Base-by-base conservation (phyloP, 2,797 vertebrate species). In the Numenius phaeopus region DNA sequence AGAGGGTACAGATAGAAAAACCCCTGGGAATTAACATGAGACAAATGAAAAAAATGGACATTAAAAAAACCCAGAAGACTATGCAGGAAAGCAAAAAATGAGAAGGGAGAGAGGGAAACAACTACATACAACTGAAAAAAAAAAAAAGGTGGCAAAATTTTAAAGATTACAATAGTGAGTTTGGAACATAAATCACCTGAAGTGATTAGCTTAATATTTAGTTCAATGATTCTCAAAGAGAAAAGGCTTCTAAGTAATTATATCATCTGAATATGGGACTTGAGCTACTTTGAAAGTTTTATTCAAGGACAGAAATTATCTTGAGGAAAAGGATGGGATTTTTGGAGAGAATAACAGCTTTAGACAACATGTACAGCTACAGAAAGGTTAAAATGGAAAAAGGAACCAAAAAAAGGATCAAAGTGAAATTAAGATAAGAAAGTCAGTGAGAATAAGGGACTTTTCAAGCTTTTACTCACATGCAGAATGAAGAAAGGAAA, bases 381-480 rank as follows among this genome's bases (percentile, higher is more conserved):
- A 90, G 50, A 85, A 93, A 95, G 59, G 86, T 92, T 95, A 94
- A 96, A 93, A 79, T 44, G 6, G 47, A 91, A 92, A 87, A 84
- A 59, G 1, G 29, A 87, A 32, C 64, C 65, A 40, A 57, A 85
- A 92, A 78, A 67, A 69, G 32, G 78, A 96, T 94, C 91, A 97
- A 94, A 97, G 95, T 75, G 55, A 94, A 96, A 94, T 92, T 94
- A 92, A 91, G 95, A 87, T 95, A 92, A 92, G 46, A 88, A 94
- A 95, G 81, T 80, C 81, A 61, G 76, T 12, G 39, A 96, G 82
- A 92, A 95, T 83, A 87, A 86, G 79, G 40, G 59, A 75, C 61
- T 92, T 95, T 71, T 95, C 26, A 83, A 94, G 94, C 59, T 94
- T 95, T 83, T 88, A 61, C 76, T 18, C 19, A 87, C 94, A 94